Percentiles rank a stretch among this genome's conserved stretches.
phyloP scores from a whole-genome alignment of 2,888 invertebrate genomes.

The Tachina grossa region DNA sequence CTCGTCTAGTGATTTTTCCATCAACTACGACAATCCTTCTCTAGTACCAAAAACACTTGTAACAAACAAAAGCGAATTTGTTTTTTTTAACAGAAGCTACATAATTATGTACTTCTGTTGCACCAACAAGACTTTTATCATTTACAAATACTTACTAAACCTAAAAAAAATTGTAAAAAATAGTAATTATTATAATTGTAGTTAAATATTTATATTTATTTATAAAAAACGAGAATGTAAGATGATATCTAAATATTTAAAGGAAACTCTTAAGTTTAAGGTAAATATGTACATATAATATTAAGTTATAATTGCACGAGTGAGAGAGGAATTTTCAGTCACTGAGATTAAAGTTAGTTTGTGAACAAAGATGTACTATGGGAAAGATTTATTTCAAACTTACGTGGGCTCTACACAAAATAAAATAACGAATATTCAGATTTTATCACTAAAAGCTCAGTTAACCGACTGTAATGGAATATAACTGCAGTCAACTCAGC shows the following conservation, averaged over 20 bases:
- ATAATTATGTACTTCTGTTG: constrained; percentile 37
- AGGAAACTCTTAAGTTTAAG: too few species aligned
- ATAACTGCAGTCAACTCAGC: too few species aligned
- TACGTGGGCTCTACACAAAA: too few species aligned
- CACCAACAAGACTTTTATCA: constrained; percentile 54
- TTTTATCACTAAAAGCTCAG: too few species aligned
- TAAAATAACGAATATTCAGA: too few species aligned
- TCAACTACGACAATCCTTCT: constrained; percentile 38
- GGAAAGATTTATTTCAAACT: too few species aligned
- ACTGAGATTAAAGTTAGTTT: too few species aligned
- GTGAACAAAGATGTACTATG: too few species aligned
- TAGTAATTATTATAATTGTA: background rate
- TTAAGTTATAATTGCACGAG: too few species aligned
- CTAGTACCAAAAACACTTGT: constrained; percentile 31
- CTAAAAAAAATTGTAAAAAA: background rate
- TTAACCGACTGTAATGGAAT: too few species aligned
- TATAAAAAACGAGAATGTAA: background rate
- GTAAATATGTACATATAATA: too few species aligned
- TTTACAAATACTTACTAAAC: constrained; percentile 23
- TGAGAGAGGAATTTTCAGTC: too few species aligned
- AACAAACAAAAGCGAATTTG: constrained; percentile 31
- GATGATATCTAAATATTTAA: background rate
- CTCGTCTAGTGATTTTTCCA: constrained; percentile 78
- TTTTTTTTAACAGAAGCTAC: constrained; percentile 35
- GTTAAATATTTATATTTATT: constrained; percentile 1